Evolutionary conservation across 1,140 invertebrate species (phyloP), one percentile per base, ranked within the genome.

Genomic region (Marisa cornuarietis): DNA sequence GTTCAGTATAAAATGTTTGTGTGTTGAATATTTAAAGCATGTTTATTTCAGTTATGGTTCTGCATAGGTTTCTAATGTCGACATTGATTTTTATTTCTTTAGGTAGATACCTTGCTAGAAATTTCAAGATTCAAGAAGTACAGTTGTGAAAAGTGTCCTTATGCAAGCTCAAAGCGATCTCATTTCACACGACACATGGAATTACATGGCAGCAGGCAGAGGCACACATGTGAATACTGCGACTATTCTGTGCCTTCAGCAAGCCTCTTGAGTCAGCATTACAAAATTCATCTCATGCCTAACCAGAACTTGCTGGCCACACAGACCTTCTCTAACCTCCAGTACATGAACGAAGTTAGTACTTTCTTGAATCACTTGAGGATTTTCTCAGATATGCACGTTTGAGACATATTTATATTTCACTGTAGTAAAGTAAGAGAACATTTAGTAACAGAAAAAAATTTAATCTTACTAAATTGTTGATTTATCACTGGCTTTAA

Each of bases 151-250:
- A 96, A 96, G 91, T 97, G 96, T 89, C 96, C 96, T 0, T 96
- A 95, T 26, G 95, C 95, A 0, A 97, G 96, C 90, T 95, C 96
- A 85, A 96, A 97, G 90, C 92, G 94, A 61, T 94, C 95, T 84
- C 95, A 96, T 87, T 97, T 96, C 87, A 94, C 95, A 86, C 93
- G 95, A 22, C 96, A 97, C 90, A 90, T 96, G 81, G 94, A 94
- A 11, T 90, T 97, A 6, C 96, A 97, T 88, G 96, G 96, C 13
- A 95, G 95, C 0, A 94, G 95, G 82, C 95, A 96, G 89, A 93
- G 94, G 80, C 96, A 96, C 89, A 94, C 94, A 80, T 97, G 96
- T 91, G 94, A 95, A 80, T 93, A 94, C 10, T 97, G 96, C 89
- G 96, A 97, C 90, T 97, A 97, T 90, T 95, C 95, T 2, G 96